phyloP scores from a whole-genome alignment of 2,113 vertebrate species.

The Strigops habroptila region DNA sequence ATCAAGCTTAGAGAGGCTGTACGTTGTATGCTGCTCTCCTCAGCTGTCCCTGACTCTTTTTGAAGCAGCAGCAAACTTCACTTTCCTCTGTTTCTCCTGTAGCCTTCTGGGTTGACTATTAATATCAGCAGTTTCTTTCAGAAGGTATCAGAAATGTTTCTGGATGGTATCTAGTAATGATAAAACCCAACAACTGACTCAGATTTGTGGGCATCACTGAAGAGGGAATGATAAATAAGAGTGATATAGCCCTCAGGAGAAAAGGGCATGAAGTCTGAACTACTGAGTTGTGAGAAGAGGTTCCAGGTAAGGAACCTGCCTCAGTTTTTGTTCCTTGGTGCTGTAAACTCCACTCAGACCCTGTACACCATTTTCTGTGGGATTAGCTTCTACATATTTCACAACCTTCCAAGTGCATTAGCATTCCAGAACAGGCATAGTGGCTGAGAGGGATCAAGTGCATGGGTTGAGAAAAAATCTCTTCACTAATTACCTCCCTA shows the following conservation, averaged over 20 bases:
- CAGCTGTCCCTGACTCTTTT: background rate
- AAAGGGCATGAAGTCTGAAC: background rate
- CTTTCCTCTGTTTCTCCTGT: background rate
- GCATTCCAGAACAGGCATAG: background rate
- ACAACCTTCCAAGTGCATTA: background rate
- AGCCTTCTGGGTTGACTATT: background rate
- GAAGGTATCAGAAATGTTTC: background rate
- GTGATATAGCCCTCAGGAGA: background rate
- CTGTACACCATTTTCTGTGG: background rate
- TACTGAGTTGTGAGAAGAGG: background rate
- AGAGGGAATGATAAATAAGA: background rate
- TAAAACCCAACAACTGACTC: fast-evolving
- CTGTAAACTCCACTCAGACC: background rate
- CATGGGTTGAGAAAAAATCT: background rate
- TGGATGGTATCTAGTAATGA: background rate
- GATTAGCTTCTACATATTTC: background rate
- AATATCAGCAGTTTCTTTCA: background rate
- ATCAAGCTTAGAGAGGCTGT: background rate
- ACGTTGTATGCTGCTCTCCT: background rate
- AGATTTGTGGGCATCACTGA: background rate
- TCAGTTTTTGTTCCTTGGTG: background rate
- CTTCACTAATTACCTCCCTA: background rate
- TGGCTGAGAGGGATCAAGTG: background rate
- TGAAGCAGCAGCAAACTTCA: background rate
- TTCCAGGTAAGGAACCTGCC: background rate